A percentile compares a stretch with the other conserved stretches of the same genome.
phyloP scores from a whole-genome alignment of 2,797 vertebrate genomes.

The Aplochiton taeniatus region DNA sequence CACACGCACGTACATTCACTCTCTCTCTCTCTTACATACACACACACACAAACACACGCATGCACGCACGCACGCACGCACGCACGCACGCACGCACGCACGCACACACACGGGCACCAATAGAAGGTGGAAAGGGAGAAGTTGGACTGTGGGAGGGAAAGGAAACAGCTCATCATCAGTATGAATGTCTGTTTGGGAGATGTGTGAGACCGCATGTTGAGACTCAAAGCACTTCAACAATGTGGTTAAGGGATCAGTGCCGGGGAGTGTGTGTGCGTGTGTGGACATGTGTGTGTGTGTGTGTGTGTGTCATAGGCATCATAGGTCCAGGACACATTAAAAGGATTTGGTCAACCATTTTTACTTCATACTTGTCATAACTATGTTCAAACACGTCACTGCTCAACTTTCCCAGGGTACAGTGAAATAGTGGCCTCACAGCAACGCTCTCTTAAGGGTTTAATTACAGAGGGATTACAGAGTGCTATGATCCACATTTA shows the following conservation, averaged over 20 bases:
- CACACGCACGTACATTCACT: background rate
- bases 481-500: no score
- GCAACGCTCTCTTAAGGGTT: no score
- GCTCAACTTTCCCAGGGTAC: background rate
- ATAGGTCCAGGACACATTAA: slow-evolving; percentile 4
- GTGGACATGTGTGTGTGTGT: slow-evolving; percentile 15
- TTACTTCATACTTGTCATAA: background rate
- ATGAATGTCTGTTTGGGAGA: slow-evolving; percentile 35
- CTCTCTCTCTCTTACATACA: background rate
- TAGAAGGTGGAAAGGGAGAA: slow-evolving; percentile 14
- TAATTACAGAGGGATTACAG: no score
- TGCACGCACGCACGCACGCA: background rate
- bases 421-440: no score
- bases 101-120: slow-evolving; percentile 18
- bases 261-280: slow-evolving; percentile 5
- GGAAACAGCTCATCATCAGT: slow-evolving; percentile 50
- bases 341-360: slow-evolving; percentile 5
- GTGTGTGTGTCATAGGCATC: background rate
- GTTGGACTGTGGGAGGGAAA: slow-evolving; percentile 25
- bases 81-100: background rate
- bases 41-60: background rate
- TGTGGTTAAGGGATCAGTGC: slow-evolving; percentile 34
- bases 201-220: slow-evolving; percentile 43
- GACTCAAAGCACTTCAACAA: slow-evolving; percentile 17
- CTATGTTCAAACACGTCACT: slow-evolving; percentile 10